Base-by-base conservation (phyloP, 2,888 invertebrate genomes). In the Tinea pellionella region DNA sequence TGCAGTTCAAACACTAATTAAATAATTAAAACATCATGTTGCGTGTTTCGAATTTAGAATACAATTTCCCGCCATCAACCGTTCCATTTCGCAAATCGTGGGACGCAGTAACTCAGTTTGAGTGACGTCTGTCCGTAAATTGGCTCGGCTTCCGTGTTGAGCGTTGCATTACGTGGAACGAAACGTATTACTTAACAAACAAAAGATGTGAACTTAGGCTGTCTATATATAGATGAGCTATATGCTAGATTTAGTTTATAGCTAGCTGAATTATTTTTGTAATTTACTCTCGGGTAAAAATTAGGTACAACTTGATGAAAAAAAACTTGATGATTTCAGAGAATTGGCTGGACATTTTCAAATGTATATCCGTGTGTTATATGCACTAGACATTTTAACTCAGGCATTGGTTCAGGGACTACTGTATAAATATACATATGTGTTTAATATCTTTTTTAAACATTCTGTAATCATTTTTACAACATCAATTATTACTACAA, bases 71-170 rank as follows among this genome's bases (percentile, higher is more conserved):
- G 18, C 53, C 4, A 12, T 18, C 24, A 8, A 53, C 24, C 64
- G 67, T 69, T 70, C 68, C 68, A 68, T 67, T 72, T 76, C 65
- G 67, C 72, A 74, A 67, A 71, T 68, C 63, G 64, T 64, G 70
- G 79, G 78, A 81, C 77, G 71, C 69, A 61, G 71, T 75, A 75
- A 75, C 19, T 53, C 53, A 19, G 24, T 18, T 53, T 53, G 53
- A 73, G 66, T 71, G 72, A 74, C 69, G 68, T 66, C 67, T 66
- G 67, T 68, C 65, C 70, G 69, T 69, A 75, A 79, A 80, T 80
- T 80, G 75, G 67, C 71, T 42, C 42, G 12, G 30, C 59, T 42
- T 59, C 59, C 59, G 41, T 41, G 29, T 57, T 29, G 55, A 19
- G 29, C 15, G 57, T 11, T 57, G 32, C 15, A 37, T 24, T 24